Evolutionary conservation across 2,113 vertebrate species (phyloP).

Genomic region (Peromyscus californicus): DNA sequence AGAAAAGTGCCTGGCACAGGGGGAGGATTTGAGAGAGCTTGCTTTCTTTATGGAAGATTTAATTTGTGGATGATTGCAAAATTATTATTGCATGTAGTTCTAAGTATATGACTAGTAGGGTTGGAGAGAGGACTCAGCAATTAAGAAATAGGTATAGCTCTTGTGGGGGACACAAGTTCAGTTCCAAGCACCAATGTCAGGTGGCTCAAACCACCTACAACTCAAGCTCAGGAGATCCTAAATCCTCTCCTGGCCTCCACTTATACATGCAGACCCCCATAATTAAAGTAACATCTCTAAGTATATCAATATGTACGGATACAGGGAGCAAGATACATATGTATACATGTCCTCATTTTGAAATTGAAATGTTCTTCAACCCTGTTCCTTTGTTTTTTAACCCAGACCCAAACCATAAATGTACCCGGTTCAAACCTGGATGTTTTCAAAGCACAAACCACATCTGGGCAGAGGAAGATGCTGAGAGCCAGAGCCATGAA

Average conservation of each 20-base stretch:
- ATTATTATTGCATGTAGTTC: background rate
- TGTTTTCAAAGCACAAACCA: conserved; percentile 29
- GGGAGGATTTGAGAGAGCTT: background rate
- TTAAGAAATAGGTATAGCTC: background rate
- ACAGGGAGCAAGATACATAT: background rate
- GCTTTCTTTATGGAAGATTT: background rate
- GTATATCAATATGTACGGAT: background rate
- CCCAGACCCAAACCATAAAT: background rate
- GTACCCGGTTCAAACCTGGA: background rate
- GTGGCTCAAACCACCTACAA: background rate
- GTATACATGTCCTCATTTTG: background rate
- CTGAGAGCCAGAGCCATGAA: background rate
- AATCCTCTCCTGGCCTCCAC: background rate
- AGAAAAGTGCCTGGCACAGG: background rate
- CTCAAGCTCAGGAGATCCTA: no score
- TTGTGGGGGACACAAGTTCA: background rate
- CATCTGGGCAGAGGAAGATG: background rate
- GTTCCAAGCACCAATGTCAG: background rate
- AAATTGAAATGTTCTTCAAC: background rate
- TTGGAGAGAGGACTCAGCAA: background rate
- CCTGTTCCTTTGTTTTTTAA: background rate
- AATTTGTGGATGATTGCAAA: background rate
- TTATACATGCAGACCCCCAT: no score
- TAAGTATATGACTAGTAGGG: background rate
- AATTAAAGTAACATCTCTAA: background rate